Base-by-base conservation (phyloP, 1,140 invertebrate species). In the Zaprionus lachaisei region DNA sequence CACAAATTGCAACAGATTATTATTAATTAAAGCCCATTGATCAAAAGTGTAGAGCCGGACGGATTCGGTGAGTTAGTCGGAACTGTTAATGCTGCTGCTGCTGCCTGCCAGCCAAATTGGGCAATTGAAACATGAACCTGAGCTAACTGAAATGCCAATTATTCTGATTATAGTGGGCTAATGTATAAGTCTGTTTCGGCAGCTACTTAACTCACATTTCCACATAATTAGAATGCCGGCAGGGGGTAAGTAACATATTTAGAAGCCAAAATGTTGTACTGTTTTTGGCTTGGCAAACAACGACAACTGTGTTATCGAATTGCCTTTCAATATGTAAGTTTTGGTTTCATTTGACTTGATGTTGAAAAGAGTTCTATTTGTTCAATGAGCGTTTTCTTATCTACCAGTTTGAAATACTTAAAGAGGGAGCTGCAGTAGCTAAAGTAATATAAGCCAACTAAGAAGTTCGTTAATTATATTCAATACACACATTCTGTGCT, bases 11-110 rank as follows among this genome's bases (percentile, higher is more conserved):
- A 63, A 17, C 57, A 67, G 62, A 80, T 79, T 71, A 80, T 79
- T 79, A 71, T 72, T 76, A 76, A 76, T 76, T 76, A 81, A 58
- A n/a, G 51, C 15, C 38, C 66, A 63, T 79, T 72, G 63, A 76
- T 68, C 58, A 72, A 71, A 71, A 75, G 49, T 72, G 22, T 58
- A 24, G 22, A 66, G 31, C 44, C 22, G 22, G 11, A 15, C 7
- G 44, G 5, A 26, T n/a, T 22, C 11, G n/a, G 38, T 61, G 17
- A 22, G 47, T 49, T 20, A 22, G 47, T 22, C 17, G 47, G 22
- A 51, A 24, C 24, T 41, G 28, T 62, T 55, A 61, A 31, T 26
- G 28, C 31, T 11, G 2, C 24, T 24, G 24, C 37, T 26, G 24
- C 37, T 34, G 56, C 26, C 37, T 31, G 44, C 47, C 26, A 62